Evolutionary conservation across 1,140 invertebrate species (phyloP), one percentile per base, ranked within the genome.

Genomic region (Rhagoletis zephyria): DNA sequence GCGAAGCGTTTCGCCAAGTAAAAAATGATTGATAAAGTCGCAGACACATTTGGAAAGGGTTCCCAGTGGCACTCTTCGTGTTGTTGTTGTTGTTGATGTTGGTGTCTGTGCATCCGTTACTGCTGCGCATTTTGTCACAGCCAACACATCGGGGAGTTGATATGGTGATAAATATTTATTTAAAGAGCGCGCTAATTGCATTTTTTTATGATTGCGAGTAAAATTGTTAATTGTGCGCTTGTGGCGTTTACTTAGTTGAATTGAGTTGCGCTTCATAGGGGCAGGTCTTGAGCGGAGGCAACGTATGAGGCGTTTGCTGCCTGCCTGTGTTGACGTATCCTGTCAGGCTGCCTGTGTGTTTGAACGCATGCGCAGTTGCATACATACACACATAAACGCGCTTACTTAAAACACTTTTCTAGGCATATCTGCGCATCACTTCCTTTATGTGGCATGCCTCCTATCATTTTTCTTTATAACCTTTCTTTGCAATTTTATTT

Each of bases 1-100:
- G 67, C 65, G 4, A 2, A 16, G 67, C 0, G 9, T 56, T 81
- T 12, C 56, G 45, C 40, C 12, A 19, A 42, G 3, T n/a, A 9
- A 81, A 81, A 81, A 48, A 81, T 81, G 74, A 81, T 81, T 81
- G 74, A 81, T 81, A 81, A 81, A 56, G 48, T 81, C 19, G n/a
- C n/a, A 56, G 19, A 12, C 16, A 16, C 48, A 81, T 81, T 81
- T 48, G 40, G 74, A 56, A 81, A 81, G 74, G 74, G 74, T 59
- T 56, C 45, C 1, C 74, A 81, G 74, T 81, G 74, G 51, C 45
- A 30, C 30, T 30, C 30, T 30, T 30, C 30, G 30, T 30, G 74
- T 30, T 81, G 74, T 30, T 30, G 56, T 81, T 56, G 74, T 7
- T 81, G 16, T n/a, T 19, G n/a, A 2, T 40, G 5, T 56, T 51